Base-by-base conservation (phyloP, 2,113 vertebrate species). In the Henicopernis longicauda region DNA sequence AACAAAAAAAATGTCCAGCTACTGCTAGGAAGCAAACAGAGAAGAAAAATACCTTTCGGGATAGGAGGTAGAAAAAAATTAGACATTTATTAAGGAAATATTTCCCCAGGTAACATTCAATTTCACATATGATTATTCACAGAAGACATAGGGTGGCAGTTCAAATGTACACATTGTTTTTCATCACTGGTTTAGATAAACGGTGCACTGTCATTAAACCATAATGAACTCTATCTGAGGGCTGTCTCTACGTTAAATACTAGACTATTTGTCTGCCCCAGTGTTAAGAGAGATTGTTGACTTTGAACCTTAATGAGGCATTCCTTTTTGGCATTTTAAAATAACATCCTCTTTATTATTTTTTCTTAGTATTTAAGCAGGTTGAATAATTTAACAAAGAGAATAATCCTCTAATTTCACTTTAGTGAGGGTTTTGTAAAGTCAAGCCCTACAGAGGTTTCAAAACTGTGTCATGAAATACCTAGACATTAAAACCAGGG, bases 331-430 rank as follows among this genome's bases (percentile, higher is more conserved):
- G 25, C 34, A 72, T 95, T 96, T 95, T 72, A 78, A 91, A 95
- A 91, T 83, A 86, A 74, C 27, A n/a, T 5, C 8, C 11, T 25
- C 34, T 95, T 89, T 69, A 71, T 90, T 52, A 52, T 67, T 89
- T 95, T 89, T 82, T 45, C 54, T 78, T 81, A 85, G 55, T 91
- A 88, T 95, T 96, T 93, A 83, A 95, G 52, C 31, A 72, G n/a
- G 44, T 77, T 88, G 59, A 92, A 97, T 90, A 81, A 95, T 89
- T 94, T 65, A 69, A 47, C 1, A 1, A 79, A 69, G 11, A 70
- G 42, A 59, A 69, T 67, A 90, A 89, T 61, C 50, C 16, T 89
- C 49, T 93, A 78, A 95, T 81, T 79, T 92, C 45, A 77, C 15
- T 76, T 66, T 72, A 96, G 83, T 55, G 8, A 88, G 23, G 4